Conservation (phyloP, 2,797 vertebrate genomes). For the Coccyzus lansbergi region DNA sequence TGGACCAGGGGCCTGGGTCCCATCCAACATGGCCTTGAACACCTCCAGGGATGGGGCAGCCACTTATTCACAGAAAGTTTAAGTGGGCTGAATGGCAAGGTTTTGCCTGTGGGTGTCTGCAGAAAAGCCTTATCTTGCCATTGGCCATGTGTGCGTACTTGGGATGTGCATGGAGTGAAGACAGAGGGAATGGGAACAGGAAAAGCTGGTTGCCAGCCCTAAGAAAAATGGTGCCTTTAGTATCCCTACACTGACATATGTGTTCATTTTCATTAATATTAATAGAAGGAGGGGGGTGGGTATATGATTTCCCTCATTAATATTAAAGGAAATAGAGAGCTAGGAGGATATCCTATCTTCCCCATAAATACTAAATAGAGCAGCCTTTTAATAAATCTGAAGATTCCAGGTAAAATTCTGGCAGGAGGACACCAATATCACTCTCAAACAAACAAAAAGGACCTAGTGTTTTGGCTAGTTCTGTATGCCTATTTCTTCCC, state of each 20-base stretch:
- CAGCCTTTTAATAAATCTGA: neutral
- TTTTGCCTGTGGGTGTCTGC: neutral
- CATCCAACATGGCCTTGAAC: too few species aligned
- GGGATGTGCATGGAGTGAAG: neutral
- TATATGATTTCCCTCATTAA: neutral
- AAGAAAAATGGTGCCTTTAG: neutral
- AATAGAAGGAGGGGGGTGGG: neutral
- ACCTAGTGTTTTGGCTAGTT: neutral
- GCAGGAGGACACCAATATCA: neutral
- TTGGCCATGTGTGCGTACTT: accelerated
- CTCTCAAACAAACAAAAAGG: neutral
- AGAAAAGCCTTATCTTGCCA: neutral
- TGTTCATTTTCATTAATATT: neutral
- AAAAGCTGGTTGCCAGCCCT: neutral
- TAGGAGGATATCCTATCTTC: neutral
- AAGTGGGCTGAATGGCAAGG: neutral
- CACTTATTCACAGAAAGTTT: accelerated
- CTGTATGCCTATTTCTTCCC: neutral
- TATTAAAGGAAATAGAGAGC: neutral
- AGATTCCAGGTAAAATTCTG: neutral
- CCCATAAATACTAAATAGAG: neutral
- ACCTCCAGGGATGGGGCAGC: too few species aligned
- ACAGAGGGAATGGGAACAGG: accelerated
- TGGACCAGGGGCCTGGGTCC: too few species aligned
- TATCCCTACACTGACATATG: neutral